These are phyloP conservation scores for Drosophila mimica DNA, from an alignment of 2,888 invertebrate species.

Conservation along the genomic window DNA sequence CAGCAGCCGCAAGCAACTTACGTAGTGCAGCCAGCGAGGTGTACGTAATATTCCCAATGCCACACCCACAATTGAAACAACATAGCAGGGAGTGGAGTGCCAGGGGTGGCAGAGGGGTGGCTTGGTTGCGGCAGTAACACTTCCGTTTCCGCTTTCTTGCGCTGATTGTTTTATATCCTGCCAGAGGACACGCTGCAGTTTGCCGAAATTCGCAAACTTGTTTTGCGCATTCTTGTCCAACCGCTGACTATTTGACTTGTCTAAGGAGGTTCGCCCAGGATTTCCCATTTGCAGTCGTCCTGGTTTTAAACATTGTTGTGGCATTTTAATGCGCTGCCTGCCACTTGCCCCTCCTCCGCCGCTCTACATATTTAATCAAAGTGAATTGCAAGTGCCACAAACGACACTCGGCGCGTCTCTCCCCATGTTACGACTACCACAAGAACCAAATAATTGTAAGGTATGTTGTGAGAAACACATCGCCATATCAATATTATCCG, in stretches of 20 bases:
- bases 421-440: not conserved
- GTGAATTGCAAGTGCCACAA: conserved; percentile 76
- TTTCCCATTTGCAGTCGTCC: conserved; percentile 29
- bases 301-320: conserved; percentile 60
- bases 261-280: conserved; percentile 45
- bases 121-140: conserved; percentile 57
- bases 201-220: conserved; percentile 78
- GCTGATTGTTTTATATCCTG: conserved; percentile 84
- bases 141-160: conserved; percentile 83
- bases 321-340: conserved; percentile 60
- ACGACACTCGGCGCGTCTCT: conserved; percentile 27
- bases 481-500: not conserved
- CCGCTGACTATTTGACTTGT: conserved; percentile 68
- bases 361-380: conserved; percentile 76
- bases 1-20: conserved; percentile 51
- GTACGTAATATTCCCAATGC: conserved; percentile 16
- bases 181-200: conserved; percentile 76
- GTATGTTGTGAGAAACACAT: not conserved
- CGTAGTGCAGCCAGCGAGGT: conserved; percentile 21
- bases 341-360: conserved; percentile 1
- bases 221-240: conserved; percentile 74
- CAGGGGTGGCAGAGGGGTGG: not conserved
- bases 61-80: conserved; percentile 74
- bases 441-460: not conserved
- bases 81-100: conserved; percentile 14